Conservation (phyloP, 2,113 vertebrate species). For the Herpailurus yagouaroundi region DNA sequence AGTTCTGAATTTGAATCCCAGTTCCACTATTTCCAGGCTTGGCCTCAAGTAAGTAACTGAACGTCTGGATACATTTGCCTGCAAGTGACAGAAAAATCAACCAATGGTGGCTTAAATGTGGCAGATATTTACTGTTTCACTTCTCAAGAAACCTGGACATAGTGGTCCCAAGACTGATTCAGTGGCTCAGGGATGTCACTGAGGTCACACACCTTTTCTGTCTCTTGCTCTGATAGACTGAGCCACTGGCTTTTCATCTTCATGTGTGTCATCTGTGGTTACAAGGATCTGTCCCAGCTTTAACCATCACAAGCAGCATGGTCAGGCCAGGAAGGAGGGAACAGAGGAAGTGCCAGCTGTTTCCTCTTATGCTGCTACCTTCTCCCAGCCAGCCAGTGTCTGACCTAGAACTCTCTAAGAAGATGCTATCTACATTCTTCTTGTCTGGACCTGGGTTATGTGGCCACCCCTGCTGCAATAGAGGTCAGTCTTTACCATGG, state of each 20-base stretch:
- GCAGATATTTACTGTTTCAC: not conserved
- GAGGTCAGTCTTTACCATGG: not conserved
- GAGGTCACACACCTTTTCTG: not conserved
- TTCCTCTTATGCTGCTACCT: not conserved
- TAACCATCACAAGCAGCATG: not conserved
- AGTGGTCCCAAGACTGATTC: not conserved
- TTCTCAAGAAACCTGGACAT: not conserved
- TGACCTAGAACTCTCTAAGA: not conserved
- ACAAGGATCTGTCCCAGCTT: not conserved
- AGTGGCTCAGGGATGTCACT: not conserved
- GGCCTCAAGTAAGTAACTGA: not conserved
- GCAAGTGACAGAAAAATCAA: constrained; percentile 5
- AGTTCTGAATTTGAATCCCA: not conserved
- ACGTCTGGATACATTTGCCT: not conserved
- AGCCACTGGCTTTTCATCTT: not conserved
- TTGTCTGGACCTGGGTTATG: not conserved
- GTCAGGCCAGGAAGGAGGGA: not conserved
- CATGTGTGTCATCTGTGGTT: not conserved
- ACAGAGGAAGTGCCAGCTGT: not conserved
- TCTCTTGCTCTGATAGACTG: not conserved
- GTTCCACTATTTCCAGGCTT: not conserved
- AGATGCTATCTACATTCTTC: not conserved
- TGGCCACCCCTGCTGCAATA: not conserved
- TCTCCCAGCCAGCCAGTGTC: not conserved
- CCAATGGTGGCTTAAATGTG: not conserved